Base-by-base conservation (phyloP, 2,113 vertebrate species). In the Trichomycterus rosablanca region DNA sequence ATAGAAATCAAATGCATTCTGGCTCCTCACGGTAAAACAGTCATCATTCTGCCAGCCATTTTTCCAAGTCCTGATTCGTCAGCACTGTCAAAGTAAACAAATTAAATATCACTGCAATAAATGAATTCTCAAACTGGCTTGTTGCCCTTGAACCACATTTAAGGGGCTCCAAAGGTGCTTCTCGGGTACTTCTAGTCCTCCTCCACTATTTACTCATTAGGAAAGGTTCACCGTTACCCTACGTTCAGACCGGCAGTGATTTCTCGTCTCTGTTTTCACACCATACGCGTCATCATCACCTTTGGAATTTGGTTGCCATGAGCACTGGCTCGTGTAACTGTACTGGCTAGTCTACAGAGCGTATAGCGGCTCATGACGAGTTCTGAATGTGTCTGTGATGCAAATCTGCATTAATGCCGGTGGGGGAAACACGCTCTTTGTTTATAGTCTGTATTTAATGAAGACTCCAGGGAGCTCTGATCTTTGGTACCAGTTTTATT, bases 41-140 rank as follows among this genome's bases (percentile, higher is more conserved):
- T 66, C 59, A 53, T 54, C 24, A 28, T 28, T 32, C 22, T 54
- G 45, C 46, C 23, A 43, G 58, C 24, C 46, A 16, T 43, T 66
- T 35, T 30, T 32, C 35, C 22, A 22, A 42, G 35, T n/a, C 8
- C 30, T 53, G 50, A 60, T 57, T 61, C 18, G 39, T 58, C 52
- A 59, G 48, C 63, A 44, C 42, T 56, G 18, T 30, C 20, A 16
- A 63, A 40, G 53, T 66, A 71, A 67, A 46, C 45, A 22, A 40
- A 54, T 67, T 63, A 59, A 67, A 67, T 53, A 43, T 4, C 24
- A 20, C 12, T 15, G 28, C 28, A 23, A 20, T 66, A 52, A 53
- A 52, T 35, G 14, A 10, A 11, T 24, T 11, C 40, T 28, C 15
- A 14, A 37, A 18, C 22, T 49, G 50, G 19, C 37, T 7, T 32